Conservation (phyloP, 2,797 vertebrate genomes). For the Mus caroli region DNA sequence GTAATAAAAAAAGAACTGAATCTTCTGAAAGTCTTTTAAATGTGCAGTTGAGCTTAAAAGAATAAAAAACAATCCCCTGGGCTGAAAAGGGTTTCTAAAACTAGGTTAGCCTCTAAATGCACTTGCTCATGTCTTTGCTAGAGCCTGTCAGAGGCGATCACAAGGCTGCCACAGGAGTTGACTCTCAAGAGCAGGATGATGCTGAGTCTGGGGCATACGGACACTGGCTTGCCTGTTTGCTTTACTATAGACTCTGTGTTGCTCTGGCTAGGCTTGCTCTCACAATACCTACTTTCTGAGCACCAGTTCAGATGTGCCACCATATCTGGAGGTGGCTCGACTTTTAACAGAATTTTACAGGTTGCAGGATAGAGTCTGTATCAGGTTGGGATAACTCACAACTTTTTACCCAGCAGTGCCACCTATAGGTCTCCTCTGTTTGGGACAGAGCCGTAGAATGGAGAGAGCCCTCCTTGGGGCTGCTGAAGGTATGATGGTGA, state of each 20-base stretch:
- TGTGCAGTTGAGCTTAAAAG: conserved; percentile 29
- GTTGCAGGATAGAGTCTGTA: neutral
- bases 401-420: neutral
- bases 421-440: neutral
- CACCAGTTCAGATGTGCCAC: neutral
- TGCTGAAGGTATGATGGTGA: neutral
- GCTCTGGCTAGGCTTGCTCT: neutral
- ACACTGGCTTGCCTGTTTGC: neutral
- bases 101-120: neutral
- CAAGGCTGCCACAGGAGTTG: neutral
- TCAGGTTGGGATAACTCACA: neutral
- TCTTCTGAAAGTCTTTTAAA: conserved; percentile 51
- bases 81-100: neutral
- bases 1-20: conserved; percentile 19
- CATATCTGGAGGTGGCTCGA: neutral
- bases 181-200: neutral
- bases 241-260: neutral
- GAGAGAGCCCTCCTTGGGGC: neutral
- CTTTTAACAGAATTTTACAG: neutral
- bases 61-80: neutral
- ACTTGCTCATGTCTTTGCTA: neutral
- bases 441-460: neutral
- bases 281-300: neutral
- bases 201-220: neutral
- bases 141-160: neutral